phyloP scores from a whole-genome alignment of 2,113 vertebrate genomes.

The Glaucomys volans region DNA sequence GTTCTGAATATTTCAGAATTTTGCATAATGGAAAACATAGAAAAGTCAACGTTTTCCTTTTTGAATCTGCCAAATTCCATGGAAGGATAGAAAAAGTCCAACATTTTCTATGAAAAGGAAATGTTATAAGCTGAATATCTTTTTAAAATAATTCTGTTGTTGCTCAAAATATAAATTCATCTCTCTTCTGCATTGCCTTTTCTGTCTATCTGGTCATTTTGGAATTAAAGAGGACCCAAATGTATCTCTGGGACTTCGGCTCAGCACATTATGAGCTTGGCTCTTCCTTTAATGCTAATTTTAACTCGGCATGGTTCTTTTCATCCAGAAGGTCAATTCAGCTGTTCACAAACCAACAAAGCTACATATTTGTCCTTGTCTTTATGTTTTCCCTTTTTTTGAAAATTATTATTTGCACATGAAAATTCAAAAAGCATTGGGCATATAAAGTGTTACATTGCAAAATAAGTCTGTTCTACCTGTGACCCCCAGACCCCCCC shows the following conservation, averaged over 20 bases:
- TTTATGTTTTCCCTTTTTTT: slow-evolving; percentile 41
- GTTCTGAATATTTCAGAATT: slow-evolving; percentile 66
- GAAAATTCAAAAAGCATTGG: not conserved
- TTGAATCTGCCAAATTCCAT: slow-evolving; percentile 58
- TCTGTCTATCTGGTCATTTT: slow-evolving; percentile 17
- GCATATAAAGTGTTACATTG: not conserved
- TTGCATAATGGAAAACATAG: slow-evolving; percentile 58
- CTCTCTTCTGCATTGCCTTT: not conserved
- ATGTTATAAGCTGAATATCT: slow-evolving; percentile 19
- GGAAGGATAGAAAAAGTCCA: slow-evolving; percentile 34
- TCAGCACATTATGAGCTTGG: not conserved
- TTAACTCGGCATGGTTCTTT: slow-evolving; percentile 40
- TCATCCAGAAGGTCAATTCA: slow-evolving; percentile 57
- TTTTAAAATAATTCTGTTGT: slow-evolving; percentile 5
- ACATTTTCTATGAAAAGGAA: slow-evolving; percentile 56
- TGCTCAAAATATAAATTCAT: slow-evolving; percentile 53
- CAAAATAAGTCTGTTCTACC: not conserved
- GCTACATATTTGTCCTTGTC: slow-evolving; percentile 5
- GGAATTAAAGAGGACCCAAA: slow-evolving; percentile 2
- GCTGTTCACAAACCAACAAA: slow-evolving; percentile 34
- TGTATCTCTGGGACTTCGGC: not conserved
- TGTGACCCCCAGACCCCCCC: not conserved
- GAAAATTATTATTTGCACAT: slow-evolving; percentile 36
- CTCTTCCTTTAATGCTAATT: not conserved
- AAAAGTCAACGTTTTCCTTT: slow-evolving; percentile 68